Conservation (phyloP, 2,888 invertebrate genomes). For the Melinopterus prodromus region DNA sequence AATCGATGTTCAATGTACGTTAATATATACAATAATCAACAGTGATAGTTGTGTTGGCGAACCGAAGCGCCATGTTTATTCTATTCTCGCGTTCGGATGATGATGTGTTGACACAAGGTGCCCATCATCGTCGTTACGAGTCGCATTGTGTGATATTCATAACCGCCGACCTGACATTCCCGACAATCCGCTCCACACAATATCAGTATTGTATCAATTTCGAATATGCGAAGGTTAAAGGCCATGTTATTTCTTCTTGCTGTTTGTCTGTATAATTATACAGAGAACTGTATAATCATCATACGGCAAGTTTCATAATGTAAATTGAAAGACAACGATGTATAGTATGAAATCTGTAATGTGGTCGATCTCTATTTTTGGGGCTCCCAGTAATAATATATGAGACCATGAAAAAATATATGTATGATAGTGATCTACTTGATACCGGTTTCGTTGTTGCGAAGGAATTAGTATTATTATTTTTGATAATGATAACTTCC, state of each 20-base stretch:
- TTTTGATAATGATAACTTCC: too few species aligned
- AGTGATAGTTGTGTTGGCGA: conserved; percentile 4
- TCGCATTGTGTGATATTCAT: conserved; percentile 21
- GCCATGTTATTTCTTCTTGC: background rate
- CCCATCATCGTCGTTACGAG: conserved; percentile 21
- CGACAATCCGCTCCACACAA: background rate
- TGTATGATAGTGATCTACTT: too few species aligned
- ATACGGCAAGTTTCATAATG: background rate
- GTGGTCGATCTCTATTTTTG: too few species aligned
- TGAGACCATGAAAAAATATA: too few species aligned
- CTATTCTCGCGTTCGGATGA: conserved; percentile 18
- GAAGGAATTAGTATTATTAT: too few species aligned
- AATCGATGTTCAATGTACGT: conserved; percentile 4
- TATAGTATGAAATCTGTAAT: too few species aligned
- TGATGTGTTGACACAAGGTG: conserved; percentile 25
- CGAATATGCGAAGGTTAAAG: background rate
- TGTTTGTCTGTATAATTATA: background rate
- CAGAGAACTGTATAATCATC: background rate
- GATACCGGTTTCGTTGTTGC: too few species aligned
- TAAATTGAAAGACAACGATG: background rate
- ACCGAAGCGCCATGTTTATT: conserved; percentile 16
- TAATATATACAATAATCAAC: conserved; percentile 4
- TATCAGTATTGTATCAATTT: background rate
- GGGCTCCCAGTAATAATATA: too few species aligned
- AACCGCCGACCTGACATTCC: conserved; percentile 9